phyloP scores from a whole-genome alignment of 2,888 invertebrate genomes.

The Parnassius smintheus region DNA sequence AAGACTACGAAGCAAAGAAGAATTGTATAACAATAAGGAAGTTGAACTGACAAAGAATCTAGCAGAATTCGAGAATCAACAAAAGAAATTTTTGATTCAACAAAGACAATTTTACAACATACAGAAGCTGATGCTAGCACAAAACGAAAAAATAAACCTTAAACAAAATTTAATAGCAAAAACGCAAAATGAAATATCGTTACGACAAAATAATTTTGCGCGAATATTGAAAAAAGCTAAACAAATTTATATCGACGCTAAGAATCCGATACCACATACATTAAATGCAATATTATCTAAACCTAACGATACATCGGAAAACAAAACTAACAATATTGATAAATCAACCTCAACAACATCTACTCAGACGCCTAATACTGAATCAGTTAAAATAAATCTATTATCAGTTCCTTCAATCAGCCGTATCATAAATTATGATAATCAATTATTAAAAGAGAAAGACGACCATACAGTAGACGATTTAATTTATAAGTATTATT shows the following conservation, averaged over 20 bases:
- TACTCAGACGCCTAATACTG: constrained; percentile 38
- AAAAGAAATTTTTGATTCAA: constrained; percentile 63
- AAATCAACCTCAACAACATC: constrained; percentile 36
- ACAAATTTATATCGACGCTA: constrained; percentile 49
- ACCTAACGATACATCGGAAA: constrained; percentile 26
- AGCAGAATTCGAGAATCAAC: constrained; percentile 62
- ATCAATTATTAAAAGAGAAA: constrained; percentile 63
- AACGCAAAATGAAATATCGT: constrained; percentile 65
- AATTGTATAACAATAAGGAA: constrained; percentile 50
- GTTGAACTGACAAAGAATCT: constrained; percentile 52
- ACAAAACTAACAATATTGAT: constrained; percentile 24
- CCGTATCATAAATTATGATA: constrained; percentile 56
- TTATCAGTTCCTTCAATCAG: constrained; percentile 54
- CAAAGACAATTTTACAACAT: constrained; percentile 66
- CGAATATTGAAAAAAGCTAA: constrained; percentile 65
- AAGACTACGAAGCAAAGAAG: constrained; percentile 46
- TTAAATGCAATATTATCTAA: constrained; percentile 20
- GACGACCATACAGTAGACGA: constrained; percentile 65
- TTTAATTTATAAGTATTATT: constrained; percentile 71
- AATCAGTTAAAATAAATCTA: constrained; percentile 64
- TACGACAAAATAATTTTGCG: constrained; percentile 66
- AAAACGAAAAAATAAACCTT: constrained; percentile 65
- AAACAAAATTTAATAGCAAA: constrained; percentile 65
- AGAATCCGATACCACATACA: constrained; percentile 31
- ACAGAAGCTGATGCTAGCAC: constrained; percentile 63